Base-by-base conservation (phyloP, 2,113 vertebrate species). In the Pedionomus torquatus region DNA sequence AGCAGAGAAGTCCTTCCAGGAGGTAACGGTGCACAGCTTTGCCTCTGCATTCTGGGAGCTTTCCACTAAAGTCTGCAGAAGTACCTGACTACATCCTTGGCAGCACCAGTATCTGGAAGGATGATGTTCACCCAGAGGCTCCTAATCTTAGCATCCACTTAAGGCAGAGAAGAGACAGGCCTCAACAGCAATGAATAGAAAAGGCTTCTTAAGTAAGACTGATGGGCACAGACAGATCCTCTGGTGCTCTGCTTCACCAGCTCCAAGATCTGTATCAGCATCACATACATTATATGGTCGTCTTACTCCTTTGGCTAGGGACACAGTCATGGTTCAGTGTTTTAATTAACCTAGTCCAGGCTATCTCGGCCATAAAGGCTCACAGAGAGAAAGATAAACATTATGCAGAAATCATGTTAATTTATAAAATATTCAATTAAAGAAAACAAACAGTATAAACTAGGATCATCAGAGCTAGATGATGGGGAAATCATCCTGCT, bases 361-460 rank as follows among this genome's bases (percentile, higher is more conserved):
- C 96, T 95, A 77, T 43, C 84, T 84, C 33, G 58, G 78, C 19
- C 91, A 83, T 93, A 87, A 95, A 95, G 54, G 52, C 91, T 96
- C 17, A 33, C 69, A 84, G 79, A 90, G 76, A 95, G 69, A 66
- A 94, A 92, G 85, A 94, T 52, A 95, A 88, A 91, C 81, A 61
- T 49, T 90, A 44, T 52, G 81, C 82, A 92, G 93, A 85, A 95
- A 89, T 94, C 77, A 93, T 5, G 39, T 87, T 95, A 90, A 94
- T 95, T 96, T 92, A 96, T 84, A 84, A 94, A 89, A 93, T 93
- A 93, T 92, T 95, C 83, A 84, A 70, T 97, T 95, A 95, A 91
- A 91, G 89, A 89, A 97, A 97, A 92, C 93, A 94, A 95, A 97
- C 77, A 95, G n/a, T 54, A 96, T 92, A 95, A 94, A 87, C 71